Evolutionary conservation across 2,888 invertebrate species (phyloP).

Genomic region (Cosmia trapezina): DNA sequence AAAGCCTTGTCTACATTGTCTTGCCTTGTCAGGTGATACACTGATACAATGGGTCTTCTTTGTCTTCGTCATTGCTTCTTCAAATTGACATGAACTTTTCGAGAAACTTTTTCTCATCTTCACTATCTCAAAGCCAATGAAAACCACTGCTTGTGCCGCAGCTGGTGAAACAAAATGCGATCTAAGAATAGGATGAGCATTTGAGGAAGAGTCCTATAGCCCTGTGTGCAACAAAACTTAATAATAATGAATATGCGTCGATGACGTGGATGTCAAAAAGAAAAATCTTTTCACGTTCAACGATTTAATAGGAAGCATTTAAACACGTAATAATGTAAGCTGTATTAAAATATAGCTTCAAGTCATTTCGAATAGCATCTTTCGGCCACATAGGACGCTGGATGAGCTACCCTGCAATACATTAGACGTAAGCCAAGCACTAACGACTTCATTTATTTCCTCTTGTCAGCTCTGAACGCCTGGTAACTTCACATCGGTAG

Average conservation of each 20-base stretch:
- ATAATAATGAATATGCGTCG: background rate
- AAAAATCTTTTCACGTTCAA: background rate
- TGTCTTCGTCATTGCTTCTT: background rate
- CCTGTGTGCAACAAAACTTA: background rate
- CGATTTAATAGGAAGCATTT: background rate
- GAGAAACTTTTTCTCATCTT: background rate
- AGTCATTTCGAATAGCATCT: constrained; percentile 13
- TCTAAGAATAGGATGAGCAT: background rate
- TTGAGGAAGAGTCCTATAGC: background rate
- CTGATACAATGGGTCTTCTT: too few relatives aligned
- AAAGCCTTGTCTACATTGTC: background rate
- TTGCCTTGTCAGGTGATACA: background rate
- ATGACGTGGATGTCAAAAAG: background rate
- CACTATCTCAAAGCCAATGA: background rate
- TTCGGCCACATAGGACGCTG: constrained; percentile 18
- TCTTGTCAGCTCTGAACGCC: constrained; percentile 70
- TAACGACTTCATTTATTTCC: constrained; percentile 79
- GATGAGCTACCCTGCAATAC: constrained; percentile 65
- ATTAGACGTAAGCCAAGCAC: constrained; percentile 76
- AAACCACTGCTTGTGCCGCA: too few relatives aligned
- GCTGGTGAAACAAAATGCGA: background rate
- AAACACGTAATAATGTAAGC: background rate
- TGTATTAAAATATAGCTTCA: constrained; percentile 15
- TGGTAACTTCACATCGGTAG: constrained; percentile 67
- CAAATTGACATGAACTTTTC: background rate